phyloP scores from a whole-genome alignment of 2,797 vertebrate species.

The Iguana delicatissima region DNA sequence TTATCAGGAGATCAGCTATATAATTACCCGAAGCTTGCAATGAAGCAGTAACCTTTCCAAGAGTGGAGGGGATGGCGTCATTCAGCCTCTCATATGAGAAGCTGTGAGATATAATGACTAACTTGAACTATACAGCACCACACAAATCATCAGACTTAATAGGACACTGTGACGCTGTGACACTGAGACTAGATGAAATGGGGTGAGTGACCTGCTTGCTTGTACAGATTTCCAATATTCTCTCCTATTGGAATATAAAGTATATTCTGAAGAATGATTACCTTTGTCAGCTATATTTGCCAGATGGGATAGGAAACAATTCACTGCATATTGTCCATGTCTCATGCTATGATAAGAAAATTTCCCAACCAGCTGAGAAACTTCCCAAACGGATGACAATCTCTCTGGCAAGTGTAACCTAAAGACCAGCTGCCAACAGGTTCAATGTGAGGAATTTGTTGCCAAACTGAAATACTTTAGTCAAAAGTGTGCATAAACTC shows the following conservation, averaged over 20 bases:
- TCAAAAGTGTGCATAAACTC: background rate
- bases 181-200: constrained; percentile 36
- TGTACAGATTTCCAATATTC: constrained; percentile 17
- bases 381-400: background rate
- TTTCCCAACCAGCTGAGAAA: background rate
- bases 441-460: background rate
- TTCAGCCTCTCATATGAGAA: constrained; percentile 58
- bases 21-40: constrained; percentile 61
- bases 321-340: background rate
- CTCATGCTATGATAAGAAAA: background rate
- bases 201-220: constrained; percentile 13
- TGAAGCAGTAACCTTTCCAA: constrained; percentile 57
- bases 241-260: background rate
- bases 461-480: background rate
- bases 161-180: background rate
- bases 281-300: background rate
- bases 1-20: constrained; percentile 18
- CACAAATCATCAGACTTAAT: constrained; percentile 31
- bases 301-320: background rate
- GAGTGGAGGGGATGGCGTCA: constrained; percentile 39
- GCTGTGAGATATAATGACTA: constrained; percentile 52
- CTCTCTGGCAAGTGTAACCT: background rate
- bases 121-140: constrained; percentile 57
- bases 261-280: constrained; percentile 8
- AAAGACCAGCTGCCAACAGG: background rate